Conservation (phyloP, 2,113 vertebrate genomes). For the Xenotilapia leptura region DNA sequence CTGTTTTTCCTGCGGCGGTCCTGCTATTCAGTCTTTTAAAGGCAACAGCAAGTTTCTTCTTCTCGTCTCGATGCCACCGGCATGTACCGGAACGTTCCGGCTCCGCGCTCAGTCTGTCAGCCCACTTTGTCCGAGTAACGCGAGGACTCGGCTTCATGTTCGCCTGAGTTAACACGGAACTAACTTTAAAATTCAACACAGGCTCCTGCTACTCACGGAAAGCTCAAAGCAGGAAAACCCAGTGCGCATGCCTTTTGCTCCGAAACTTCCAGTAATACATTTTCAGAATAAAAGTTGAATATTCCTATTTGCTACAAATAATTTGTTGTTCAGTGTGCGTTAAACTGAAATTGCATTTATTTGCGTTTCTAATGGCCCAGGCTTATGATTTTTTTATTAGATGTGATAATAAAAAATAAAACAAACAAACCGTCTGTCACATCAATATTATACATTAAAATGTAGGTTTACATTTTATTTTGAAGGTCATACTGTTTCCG, state of each 20-base stretch:
- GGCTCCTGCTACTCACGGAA: accelerated
- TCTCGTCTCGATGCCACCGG: background rate
- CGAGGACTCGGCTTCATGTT: background rate
- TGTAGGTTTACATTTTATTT: background rate
- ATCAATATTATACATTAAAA: background rate
- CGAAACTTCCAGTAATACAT: background rate
- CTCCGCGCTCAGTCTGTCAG: background rate
- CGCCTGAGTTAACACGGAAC: accelerated
- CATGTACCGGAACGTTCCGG: background rate
- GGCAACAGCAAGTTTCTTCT: background rate
- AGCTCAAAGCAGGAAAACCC: background rate
- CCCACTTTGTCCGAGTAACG: accelerated
- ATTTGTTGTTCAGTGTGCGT: accelerated
- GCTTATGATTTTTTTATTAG: background rate
- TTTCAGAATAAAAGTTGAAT: background rate
- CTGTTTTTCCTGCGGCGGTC: accelerated
- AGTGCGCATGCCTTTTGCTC: background rate
- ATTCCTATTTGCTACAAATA: background rate
- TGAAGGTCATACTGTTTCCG: background rate
- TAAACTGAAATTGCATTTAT: accelerated
- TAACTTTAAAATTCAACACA: accelerated
- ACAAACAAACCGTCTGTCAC: background rate
- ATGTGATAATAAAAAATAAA: background rate
- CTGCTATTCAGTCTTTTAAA: background rate
- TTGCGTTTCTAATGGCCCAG: background rate